phyloP scores from a whole-genome alignment of 2,888 invertebrate genomes.

The Pollenia labialis region DNA sequence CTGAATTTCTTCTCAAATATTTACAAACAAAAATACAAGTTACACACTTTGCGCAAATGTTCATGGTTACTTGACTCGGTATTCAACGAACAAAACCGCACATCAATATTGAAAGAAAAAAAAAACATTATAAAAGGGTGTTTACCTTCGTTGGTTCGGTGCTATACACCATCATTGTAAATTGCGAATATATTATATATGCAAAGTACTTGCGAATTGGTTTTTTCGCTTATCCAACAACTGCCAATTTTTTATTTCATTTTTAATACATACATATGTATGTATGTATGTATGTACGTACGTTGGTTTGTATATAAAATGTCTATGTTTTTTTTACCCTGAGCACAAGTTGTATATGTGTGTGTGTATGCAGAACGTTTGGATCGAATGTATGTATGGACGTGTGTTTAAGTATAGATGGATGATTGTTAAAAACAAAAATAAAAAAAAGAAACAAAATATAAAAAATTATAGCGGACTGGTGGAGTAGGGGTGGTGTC shows the following conservation, averaged over 20 bases:
- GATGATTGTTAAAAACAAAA: constrained; percentile 53
- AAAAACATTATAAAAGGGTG: constrained; percentile 79
- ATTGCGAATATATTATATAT: constrained; percentile 83
- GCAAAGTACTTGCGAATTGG: constrained; percentile 84
- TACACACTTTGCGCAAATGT: background rate
- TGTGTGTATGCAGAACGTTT: constrained; percentile 28
- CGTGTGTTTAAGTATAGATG: constrained; percentile 60
- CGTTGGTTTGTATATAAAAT: background rate
- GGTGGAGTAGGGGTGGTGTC: constrained; percentile 38
- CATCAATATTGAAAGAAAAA: constrained; percentile 48
- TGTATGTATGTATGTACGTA: constrained; percentile 9
- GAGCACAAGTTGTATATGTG: constrained; percentile 3
- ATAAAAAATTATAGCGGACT: constrained; percentile 46
- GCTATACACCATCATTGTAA: constrained; percentile 76
- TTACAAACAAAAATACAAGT: too few species aligned
- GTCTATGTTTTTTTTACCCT: constrained; percentile 21
- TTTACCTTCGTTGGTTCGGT: constrained; percentile 78
- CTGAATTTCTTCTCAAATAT: too few species aligned
- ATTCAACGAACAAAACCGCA: constrained; percentile 11
- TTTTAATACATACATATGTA: constrained; percentile 35
- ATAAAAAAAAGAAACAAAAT: constrained; percentile 40
- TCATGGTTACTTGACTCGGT: constrained; percentile 34
- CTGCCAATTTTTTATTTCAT: constrained; percentile 79
- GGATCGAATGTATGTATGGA: constrained; percentile 42
- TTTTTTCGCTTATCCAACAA: constrained; percentile 83